phyloP scores from a whole-genome alignment of 2,113 vertebrate species.

The Anguilla rostrata region DNA sequence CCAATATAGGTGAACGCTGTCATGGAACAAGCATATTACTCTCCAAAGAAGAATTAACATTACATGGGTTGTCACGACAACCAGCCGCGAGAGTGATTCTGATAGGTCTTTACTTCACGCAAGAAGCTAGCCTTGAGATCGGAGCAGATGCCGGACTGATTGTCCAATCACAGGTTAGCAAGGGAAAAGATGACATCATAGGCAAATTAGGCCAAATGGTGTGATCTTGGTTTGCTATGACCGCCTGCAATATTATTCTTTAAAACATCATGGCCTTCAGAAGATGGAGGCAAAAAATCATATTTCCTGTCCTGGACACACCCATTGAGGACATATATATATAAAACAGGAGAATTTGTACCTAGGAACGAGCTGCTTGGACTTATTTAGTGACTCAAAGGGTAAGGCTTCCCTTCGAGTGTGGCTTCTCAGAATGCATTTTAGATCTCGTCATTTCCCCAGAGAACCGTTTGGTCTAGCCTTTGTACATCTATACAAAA shows the following conservation, averaged over 20 bases:
- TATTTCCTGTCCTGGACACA: background rate
- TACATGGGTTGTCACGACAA: constrained; percentile 88
- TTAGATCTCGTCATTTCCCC: background rate
- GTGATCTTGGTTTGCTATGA: constrained; percentile 61
- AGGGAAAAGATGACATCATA: constrained; percentile 88
- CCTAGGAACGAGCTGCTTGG: background rate
- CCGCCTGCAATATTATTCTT: constrained; percentile 40
- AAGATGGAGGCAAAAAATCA: background rate
- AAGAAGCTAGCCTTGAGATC: constrained; percentile 77
- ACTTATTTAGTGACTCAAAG: background rate
- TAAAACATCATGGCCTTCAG: background rate
- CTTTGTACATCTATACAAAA: background rate
- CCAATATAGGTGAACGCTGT: constrained; percentile 49
- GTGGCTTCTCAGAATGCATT: background rate
- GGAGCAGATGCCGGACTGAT: constrained; percentile 80
- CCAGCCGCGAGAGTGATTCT: constrained; percentile 76
- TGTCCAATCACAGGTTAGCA: constrained; percentile 74
- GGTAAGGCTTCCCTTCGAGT: background rate
- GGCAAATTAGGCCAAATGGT: constrained; percentile 73
- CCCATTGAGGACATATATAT: background rate
- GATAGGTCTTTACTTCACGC: constrained; percentile 83
- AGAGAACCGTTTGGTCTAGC: background rate
- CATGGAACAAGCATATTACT: constrained; percentile 75
- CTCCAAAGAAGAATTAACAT: constrained; percentile 73
- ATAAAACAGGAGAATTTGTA: background rate